Base-by-base conservation (phyloP, 2,888 invertebrate genomes). In the Drosophila paramelanica region DNA sequence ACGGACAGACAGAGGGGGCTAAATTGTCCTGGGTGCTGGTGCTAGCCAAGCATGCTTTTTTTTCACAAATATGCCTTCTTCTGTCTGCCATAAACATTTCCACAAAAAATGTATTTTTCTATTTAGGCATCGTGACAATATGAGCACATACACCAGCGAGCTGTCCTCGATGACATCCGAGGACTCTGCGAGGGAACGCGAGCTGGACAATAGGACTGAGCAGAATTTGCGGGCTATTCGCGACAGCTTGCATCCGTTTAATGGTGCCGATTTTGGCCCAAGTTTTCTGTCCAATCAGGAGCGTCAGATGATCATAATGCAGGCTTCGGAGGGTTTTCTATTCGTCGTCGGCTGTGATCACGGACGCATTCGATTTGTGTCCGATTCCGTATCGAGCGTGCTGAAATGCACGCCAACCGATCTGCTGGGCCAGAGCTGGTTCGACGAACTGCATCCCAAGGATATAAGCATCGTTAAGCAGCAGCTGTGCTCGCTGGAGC, bases 381-480 rank as follows among this genome's bases (percentile, higher is more conserved):
- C 98, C 1, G 96, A 97, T 79, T 97, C 98, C 0, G 98, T 98
- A 27, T 95, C 95, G 13, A 94, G 95, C 85, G 95, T 96, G 81
- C 94, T 98, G 56, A 95, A 96, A 90, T 98, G 96, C 91, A 94
- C 96, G 42, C 96, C 97, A 94, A 94, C 95, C 59, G 98, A 98
- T 91, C 93, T 98, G 53, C 91, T 98, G 67, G 98, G 98, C 0
- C 98, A 98, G 93, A 98, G 97, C 91, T 94, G 98, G 94, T 98
- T 98, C 92, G 98, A 98, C 92, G 97, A 98, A 74, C 93, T 98
- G 46, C 98, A 98, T 92, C 98, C 98, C 0, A 97, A 98, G 92
- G 98, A 98, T 92, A 96, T 98, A 39, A 96, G 96, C 62, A 98
- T 98, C 93, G 97, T 98, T 6, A 98, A 98, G 91, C 98, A 98